Conservation (phyloP, 2,888 invertebrate genomes). For the Crematogaster levior region DNA sequence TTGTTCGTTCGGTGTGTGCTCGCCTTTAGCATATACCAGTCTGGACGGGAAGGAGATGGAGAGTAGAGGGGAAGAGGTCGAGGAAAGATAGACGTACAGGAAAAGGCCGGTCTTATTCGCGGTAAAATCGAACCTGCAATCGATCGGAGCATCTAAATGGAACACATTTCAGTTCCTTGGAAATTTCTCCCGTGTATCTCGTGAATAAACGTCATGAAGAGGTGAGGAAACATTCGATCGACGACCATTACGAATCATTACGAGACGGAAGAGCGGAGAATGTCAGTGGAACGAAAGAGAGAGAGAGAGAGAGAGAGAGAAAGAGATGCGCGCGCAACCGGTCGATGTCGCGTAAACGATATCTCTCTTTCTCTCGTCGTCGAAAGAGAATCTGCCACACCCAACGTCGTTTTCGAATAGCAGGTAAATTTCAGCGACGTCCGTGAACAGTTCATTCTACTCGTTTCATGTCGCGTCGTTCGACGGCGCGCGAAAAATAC, state of each 20-base stretch:
- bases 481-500: background rate
- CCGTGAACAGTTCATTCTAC: background rate
- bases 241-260: background rate
- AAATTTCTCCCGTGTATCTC: no score
- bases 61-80: no score
- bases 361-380: constrained; percentile 54
- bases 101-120: background rate
- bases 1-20: background rate
- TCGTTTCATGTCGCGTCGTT: background rate
- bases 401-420: constrained; percentile 64
- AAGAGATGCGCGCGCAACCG: constrained; percentile 83
- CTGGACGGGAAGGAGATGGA: background rate
- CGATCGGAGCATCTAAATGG: background rate
- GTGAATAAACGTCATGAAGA: background rate
- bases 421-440: constrained; percentile 4
- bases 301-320: no score
- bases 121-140: background rate
- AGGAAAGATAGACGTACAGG: background rate
- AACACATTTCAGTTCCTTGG: background rate
- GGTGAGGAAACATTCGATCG: background rate
- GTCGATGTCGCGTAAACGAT: constrained; percentile 82
- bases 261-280: constrained; percentile 8
- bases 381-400: constrained; percentile 80
- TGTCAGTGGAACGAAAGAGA: background rate
- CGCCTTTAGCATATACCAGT: background rate